Base-by-base conservation (phyloP, 2,888 invertebrate species). In the Rhorus exstirpatorius region DNA sequence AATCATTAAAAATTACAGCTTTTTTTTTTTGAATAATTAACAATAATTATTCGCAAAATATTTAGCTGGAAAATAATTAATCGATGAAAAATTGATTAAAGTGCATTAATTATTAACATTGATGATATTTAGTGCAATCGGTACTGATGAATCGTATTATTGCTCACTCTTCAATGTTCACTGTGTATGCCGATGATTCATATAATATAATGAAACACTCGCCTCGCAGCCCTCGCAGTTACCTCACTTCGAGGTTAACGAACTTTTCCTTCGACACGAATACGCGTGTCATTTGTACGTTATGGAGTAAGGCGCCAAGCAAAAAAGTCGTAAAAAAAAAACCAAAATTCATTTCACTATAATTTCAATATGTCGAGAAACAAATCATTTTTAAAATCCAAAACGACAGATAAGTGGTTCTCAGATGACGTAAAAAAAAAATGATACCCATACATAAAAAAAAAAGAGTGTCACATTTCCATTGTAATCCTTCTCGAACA, bases 241-340 rank as follows among this genome's bases (percentile, higher is more conserved):
- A 49, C 53, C 61, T 81, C 77, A 72, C 53, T 31, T 41, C 38
- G 81, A n/a, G 78, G 81, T 83, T 79, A 53, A 79, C 70, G 81
- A 83, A 81, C 81, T 77, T 60, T 65, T 53, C 24, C 61, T 26
- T 6, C 19, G 63, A 60, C 70, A 65, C 38, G 4, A 19, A 4
- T 51, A 68, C 31, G 10, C 10, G 3, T 8, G 3, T 10, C 44
- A 10, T 51, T 51, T 51, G 44, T 10, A n/a, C 12, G 17, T n/a
- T n/a, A n/a, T n/a, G n/a, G n/a, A n/a, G n/a, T n/a, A n/a, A n/a
- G n/a, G n/a, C n/a, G n/a, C n/a, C n/a, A n/a, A n/a, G n/a, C n/a
- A n/a, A n/a, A n/a, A n/a, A n/a, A n/a, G n/a, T n/a, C n/a, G n/a
- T n/a, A 17, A 49, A 49, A 44, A 55, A 44, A 67, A 46, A 75